Evolutionary conservation across 2,797 vertebrate species (phyloP), one percentile per base, ranked within the genome.

Genomic region (Parotocinclus haroldoi): DNA sequence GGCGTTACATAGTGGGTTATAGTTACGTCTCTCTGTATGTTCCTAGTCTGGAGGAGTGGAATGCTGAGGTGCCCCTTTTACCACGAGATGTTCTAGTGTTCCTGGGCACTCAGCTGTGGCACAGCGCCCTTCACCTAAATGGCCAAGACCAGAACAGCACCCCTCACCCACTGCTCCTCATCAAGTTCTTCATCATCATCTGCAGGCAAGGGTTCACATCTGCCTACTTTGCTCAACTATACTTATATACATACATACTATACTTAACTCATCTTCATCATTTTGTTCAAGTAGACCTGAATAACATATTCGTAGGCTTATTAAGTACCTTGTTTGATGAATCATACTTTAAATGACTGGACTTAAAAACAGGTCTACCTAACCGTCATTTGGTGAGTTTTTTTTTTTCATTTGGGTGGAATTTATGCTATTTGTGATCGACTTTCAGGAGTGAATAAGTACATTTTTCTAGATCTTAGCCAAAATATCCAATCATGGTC

Each of bases 151-250:
- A 74, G 58, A 81, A 74, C 17, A 69, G 82, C 81, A 80, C 87
- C 63, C 88, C 93, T 7, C 89, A 88, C 44, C 95, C 94, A 1
- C 88, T 93, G 0, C 91, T 96, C 60, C 90, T 96, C 70, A 88
- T 95, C 62, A 92, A 96, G 82, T 96, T 96, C 85, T 95, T 96
- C 84, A 96, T 97, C 84, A 93, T 94, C 72, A 90, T 95, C 79
- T 95, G 93, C 94, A 94, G 96, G 96, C 96, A 75, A 84, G 76
- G 18, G 44, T 5, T 18, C 52, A 27, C 27, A 3, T 4, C 16
- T n/a, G 18, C 14, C 45, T n/a, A 9, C 13, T 46, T 6, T 12
- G n/a, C 11, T 46, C 13, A 46, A n/a, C n/a, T n/a, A n/a, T n/a
- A n/a, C n/a, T n/a, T n/a, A n/a, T n/a, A n/a, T n/a, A n/a, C n/a